Evolutionary conservation across 2,797 vertebrate species (phyloP), one percentile per base, ranked within the genome.

Genomic region (Melanotaenia boesemani): DNA sequence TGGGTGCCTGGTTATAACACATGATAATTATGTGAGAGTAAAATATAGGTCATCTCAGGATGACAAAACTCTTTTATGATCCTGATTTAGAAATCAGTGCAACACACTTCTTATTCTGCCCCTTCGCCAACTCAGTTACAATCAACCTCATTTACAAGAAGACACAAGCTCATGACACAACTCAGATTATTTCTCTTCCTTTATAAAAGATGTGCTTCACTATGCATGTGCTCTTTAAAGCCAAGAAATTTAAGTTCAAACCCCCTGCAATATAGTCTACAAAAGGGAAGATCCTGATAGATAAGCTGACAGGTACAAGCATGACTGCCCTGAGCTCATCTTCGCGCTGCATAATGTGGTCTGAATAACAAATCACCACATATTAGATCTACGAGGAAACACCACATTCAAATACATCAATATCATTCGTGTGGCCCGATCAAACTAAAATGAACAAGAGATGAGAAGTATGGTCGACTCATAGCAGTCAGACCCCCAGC

Each of bases 41-140:
- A 84, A 84, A 91, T 90, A 82, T 87, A 85, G 84, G 80, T 66
- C 78, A 72, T 58, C 55, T 46, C 10, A 34, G 59, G 67, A 63
- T n/a, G 72, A 86, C 80, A 90, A 90, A 85, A 67, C 80, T 72
- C 70, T 82, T 75, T 63, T 64, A 34, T 60, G 41, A 58, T 80
- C 70, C 72, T 8, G 16, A 80, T 74, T 86, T 77, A 84, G 79
- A 82, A 87, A 76, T 58, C 26, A 37, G 67, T 54, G 22, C 55
- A 24, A 75, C 81, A 78, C 59, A 46, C 69, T 30, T 55, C 46
- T 80, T 48, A 39, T 67, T 73, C 54, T 5, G 20, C 57, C 32
- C 58, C 48, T 32, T 58, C 50, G 16, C 39, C 13, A 16, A 48
- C 55, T 26, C 26, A 2, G 26, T 26, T 26, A 66, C 39, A 32